Percentiles rank a stretch among this genome's conserved stretches.
Conservation (phyloP, 2,888 invertebrate genomes). For the Molorchus minor region DNA sequence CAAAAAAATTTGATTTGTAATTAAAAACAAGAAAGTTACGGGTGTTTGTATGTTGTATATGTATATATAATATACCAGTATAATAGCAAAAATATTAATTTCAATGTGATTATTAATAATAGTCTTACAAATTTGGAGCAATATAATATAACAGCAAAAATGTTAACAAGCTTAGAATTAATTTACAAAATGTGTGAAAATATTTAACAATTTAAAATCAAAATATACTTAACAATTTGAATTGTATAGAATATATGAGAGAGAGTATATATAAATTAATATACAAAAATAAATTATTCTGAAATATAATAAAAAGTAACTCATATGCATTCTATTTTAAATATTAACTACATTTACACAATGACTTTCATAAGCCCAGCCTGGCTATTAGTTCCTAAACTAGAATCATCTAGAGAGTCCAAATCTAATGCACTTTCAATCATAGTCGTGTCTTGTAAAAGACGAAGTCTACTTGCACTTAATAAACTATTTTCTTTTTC, state of each 20-base stretch:
- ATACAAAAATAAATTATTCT: conserved; percentile 31
- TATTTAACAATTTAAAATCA: conserved; percentile 7
- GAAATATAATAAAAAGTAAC: conserved; percentile 14
- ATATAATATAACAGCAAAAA: conserved; percentile 35
- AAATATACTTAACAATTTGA: conserved; percentile 19
- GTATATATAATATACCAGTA: conserved; percentile 37
- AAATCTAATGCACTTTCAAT: conserved; percentile 89
- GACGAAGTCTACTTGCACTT: conserved; percentile 73
- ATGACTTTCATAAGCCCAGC: conserved; percentile 72
- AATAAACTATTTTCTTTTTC: conserved; percentile 65
- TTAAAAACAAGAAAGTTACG: neutral
- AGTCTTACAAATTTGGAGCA: conserved; percentile 28
- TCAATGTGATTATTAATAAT: conserved; percentile 30
- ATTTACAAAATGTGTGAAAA: neutral
- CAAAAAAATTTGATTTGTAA: too few relatives aligned
- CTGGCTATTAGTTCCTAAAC: conserved; percentile 74
- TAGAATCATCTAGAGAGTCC: conserved; percentile 83
- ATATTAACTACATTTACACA: conserved; percentile 51
- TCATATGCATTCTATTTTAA: conserved; percentile 18
- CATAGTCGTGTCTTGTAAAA: conserved; percentile 89
- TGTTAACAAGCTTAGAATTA: conserved; percentile 22
- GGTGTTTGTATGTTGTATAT: too few relatives aligned
- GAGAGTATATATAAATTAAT: conserved; percentile 20
- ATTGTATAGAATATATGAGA: conserved; percentile 27
- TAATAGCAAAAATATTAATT: conserved; percentile 45